A percentile compares a stretch with the other conserved stretches of the same genome.
These are phyloP conservation scores for Lycocorax pyrrhopterus DNA, from an alignment of 2,113 vertebrate species.

Conservation along the genomic window DNA sequence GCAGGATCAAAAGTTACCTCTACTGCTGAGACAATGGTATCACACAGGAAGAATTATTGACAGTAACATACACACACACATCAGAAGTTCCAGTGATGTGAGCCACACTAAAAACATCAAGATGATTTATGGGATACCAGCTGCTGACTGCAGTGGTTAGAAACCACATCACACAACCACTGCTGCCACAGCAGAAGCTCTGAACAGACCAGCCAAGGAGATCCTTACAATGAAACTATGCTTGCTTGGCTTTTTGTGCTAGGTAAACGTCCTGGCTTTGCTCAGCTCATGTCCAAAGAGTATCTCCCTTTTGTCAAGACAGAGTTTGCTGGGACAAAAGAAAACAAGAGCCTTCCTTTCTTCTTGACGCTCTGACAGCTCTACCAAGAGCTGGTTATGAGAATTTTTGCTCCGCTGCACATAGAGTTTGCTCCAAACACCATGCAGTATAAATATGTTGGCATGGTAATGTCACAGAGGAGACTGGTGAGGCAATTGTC, in stretches of 20 bases:
- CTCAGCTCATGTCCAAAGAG: neutral
- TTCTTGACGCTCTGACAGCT: neutral
- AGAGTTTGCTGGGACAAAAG: neutral
- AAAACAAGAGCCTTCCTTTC: neutral
- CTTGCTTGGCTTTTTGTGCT: neutral
- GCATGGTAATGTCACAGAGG: neutral
- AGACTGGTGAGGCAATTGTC: neutral
- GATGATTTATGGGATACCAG: neutral
- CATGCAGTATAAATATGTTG: neutral
- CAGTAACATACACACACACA: fast-evolving
- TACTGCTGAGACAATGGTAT: neutral
- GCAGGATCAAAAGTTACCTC: neutral
- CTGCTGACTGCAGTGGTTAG: neutral
- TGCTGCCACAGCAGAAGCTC: neutral
- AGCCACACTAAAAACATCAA: neutral
- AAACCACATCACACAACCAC: neutral
- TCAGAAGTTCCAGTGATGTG: neutral
- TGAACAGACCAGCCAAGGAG: neutral
- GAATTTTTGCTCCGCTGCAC: neutral
- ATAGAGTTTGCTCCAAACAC: neutral
- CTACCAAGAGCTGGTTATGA: neutral
- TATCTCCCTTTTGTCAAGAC: neutral
- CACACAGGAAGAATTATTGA: neutral
- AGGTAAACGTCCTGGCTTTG: neutral
- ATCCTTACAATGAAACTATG: neutral